phyloP scores from a whole-genome alignment of 2,888 invertebrate species.

The Pollenia angustigena region DNA sequence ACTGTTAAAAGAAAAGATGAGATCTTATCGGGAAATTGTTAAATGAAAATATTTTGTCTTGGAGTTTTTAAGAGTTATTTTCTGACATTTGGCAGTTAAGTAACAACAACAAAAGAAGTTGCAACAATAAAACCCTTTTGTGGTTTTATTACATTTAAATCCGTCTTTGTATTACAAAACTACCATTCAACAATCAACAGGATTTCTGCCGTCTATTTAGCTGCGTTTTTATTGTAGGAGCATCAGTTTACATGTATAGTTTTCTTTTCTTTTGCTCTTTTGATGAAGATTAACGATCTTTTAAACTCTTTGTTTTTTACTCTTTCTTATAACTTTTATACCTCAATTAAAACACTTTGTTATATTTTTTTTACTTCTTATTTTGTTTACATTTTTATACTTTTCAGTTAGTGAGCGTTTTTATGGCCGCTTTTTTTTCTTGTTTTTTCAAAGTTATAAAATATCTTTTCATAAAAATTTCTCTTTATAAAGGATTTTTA shows the following conservation, averaged over 20 bases:
- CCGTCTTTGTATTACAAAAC: slow-evolving; percentile 22
- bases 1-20: slow-evolving; percentile 35
- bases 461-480: slow-evolving; percentile 13
- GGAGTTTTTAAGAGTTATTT: slow-evolving; percentile 5
- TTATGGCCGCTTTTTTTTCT: slow-evolving; percentile 50
- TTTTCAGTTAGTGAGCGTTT: slow-evolving; percentile 3
- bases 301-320: slow-evolving; percentile 44
- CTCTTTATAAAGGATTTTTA: slow-evolving; percentile 30
- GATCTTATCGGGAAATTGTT: slow-evolving; percentile 68
- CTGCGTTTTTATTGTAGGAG: slow-evolving; percentile 62
- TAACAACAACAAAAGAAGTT: slow-evolving; percentile 17
- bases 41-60: slow-evolving; percentile 68
- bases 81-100: neutral
- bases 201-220: slow-evolving; percentile 44
- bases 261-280: slow-evolving; percentile 17
- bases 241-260: slow-evolving; percentile 62
- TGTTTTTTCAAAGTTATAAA: slow-evolving; percentile 22
- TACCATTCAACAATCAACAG: slow-evolving; percentile 38
- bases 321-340: slow-evolving; percentile 25
- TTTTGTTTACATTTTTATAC: slow-evolving; percentile 4
- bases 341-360: slow-evolving; percentile 68
- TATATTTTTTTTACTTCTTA: slow-evolving; percentile 12
- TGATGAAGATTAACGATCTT: slow-evolving; percentile 66
- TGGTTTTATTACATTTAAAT: slow-evolving; percentile 68
- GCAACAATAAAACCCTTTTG: slow-evolving; percentile 52